Conservation (phyloP, 2,797 vertebrate species). For the Lates japonicus region DNA sequence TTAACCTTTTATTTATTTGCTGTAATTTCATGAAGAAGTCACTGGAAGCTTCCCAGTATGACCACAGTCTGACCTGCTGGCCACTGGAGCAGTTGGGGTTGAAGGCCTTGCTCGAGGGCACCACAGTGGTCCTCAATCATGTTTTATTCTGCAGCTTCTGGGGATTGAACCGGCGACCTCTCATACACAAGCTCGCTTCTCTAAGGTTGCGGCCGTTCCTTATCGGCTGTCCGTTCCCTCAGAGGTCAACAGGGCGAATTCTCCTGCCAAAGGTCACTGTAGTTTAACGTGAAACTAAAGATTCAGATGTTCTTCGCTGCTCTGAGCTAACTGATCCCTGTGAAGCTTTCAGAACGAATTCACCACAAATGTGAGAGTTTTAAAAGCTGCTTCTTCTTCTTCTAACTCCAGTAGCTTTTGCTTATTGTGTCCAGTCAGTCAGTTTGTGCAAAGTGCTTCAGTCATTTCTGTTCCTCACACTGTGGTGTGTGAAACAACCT, state of each 20-base stretch:
- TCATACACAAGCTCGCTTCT: no score
- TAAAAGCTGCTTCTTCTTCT: not conserved
- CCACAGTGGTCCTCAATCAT: no score
- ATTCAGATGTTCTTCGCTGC: not conserved
- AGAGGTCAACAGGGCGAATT: not conserved
- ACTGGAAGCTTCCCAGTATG: no score
- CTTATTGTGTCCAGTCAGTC: not conserved
- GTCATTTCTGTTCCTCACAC: constrained; percentile 1
- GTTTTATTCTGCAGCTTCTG: no score
- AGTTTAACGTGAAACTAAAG: not conserved
- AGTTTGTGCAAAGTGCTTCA: not conserved
- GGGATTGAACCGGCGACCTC: no score
- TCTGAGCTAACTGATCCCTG: not conserved
- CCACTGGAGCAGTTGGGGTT: no score
- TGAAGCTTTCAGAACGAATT: not conserved
- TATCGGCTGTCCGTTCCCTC: not conserved
- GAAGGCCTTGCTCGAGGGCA: no score
- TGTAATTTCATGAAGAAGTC: no score
- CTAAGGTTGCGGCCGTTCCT: no score
- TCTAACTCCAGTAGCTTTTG: not conserved
- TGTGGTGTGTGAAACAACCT: constrained; percentile 14
- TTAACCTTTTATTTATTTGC: no score
- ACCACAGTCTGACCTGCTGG: no score
- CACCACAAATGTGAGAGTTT: no score
- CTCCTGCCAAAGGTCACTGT: not conserved